Evolutionary conservation across 35 echinoderm and acorn worm genomes (phyloP), one percentile per base, ranked within the genome.

Genomic region (Patiria miniata): DNA sequence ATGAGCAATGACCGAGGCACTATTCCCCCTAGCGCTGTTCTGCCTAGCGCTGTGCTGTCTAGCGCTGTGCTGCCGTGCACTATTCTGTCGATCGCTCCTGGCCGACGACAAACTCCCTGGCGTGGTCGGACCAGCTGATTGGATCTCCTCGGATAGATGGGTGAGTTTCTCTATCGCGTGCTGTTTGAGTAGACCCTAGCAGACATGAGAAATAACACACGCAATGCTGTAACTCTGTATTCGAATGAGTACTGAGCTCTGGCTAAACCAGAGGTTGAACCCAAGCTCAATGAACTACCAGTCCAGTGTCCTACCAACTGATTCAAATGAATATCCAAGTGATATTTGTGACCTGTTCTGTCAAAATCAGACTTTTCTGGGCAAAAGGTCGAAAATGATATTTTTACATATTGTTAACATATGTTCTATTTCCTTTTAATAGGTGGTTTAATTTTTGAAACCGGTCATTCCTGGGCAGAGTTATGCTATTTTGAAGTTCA

Each of bases 151-250:
- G 1, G 88, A 87, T 5, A 97, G 52, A 40, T 59, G 83, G 7
- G 92, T 81, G 1, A 93, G 82, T 42, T 97, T 97, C 9, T 93
- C 85, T 18, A 86, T 37, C 7, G 88, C 91, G 50, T 89, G 82
- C 16, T 90, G 87, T 33, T 91, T 93, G 19, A 87, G 1, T 1
- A 97, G 85, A 56, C 80, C 84, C 95, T 97, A 59, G 42, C 33
- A 2, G 39, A 37, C 12, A 16, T 51, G 39, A 50, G n/a, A 26
- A 73, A 34, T 36, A 37, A 34, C 7, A 23, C 22, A 2, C 2
- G 39, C 9, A 18, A 40, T 40, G 1, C 37, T 51, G 16, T 9
- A 78, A 15, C 37, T 50, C 14, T 38, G 32, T 8, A 81, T 51
- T 15, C 55, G 78, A 19, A 15, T 50, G 19, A 38, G 17, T 10